These are phyloP conservation scores for Ptilodon capucinus DNA, from an alignment of 2,888 invertebrate species.

Conservation along the genomic window DNA sequence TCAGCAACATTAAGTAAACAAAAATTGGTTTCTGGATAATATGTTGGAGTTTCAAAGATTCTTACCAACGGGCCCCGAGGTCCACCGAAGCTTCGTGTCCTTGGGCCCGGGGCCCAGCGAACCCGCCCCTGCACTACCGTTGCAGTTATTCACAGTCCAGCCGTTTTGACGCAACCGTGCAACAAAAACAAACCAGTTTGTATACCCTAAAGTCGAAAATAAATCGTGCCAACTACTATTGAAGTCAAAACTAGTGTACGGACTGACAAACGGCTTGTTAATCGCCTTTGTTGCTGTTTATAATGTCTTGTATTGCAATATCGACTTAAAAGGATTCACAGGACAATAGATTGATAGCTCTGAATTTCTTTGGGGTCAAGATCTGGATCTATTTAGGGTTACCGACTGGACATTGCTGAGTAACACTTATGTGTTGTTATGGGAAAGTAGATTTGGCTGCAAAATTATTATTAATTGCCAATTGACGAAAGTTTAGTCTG, in stretches of 20 bases:
- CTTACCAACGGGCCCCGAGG: too few relatives aligned
- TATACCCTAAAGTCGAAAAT: constrained; percentile 47
- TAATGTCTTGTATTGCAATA: constrained; percentile 62
- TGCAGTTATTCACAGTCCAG: constrained; percentile 22
- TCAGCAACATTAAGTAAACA: too few relatives aligned
- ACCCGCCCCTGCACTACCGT: not conserved
- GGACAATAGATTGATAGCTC: constrained; percentile 30
- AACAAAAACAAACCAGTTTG: constrained; percentile 43
- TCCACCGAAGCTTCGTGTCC: too few relatives aligned
- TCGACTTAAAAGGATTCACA: constrained; percentile 59
- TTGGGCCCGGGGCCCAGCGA: not conserved
- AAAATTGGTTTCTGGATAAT: too few relatives aligned
- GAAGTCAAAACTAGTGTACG: constrained; percentile 47
- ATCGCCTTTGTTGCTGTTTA: constrained; percentile 59
- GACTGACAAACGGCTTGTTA: constrained; percentile 70
- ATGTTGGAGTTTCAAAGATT: too few relatives aligned
- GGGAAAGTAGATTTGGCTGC: not conserved
- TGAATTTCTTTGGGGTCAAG: constrained; percentile 44
- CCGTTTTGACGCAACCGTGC: constrained; percentile 20
- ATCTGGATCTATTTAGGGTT: constrained; percentile 16
- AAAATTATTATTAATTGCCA: not conserved
- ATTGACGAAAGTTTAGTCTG: too few relatives aligned
- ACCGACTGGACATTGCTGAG: not conserved
- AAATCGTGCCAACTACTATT: constrained; percentile 40
- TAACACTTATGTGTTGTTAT: not conserved